Evolutionary conservation across 1,140 invertebrate species (phyloP).

Genomic region (Leptinotarsa texana): DNA sequence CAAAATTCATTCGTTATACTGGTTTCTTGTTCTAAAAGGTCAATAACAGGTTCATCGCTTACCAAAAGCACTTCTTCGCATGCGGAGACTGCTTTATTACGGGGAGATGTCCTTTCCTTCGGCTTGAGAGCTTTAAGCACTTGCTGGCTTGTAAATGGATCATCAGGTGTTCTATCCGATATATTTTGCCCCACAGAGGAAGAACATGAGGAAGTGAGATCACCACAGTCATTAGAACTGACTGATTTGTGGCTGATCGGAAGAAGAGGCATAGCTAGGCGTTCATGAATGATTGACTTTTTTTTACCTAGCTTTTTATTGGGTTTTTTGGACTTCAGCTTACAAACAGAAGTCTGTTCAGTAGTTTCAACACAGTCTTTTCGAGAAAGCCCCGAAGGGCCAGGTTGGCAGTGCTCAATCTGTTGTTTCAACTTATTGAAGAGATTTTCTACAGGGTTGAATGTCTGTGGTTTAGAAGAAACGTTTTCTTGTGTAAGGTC

Average conservation of each 20-base stretch:
- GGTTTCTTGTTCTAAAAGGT: not conserved
- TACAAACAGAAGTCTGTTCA: not conserved
- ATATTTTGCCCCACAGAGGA: not conserved
- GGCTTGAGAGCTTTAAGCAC: not conserved
- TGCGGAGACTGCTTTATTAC: not conserved
- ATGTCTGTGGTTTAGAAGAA: not conserved
- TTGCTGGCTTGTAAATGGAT: not conserved
- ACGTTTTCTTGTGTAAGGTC: not conserved
- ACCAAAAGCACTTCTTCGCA: not conserved
- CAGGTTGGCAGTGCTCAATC: constrained; percentile 1
- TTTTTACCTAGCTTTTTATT: not conserved
- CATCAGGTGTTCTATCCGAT: not conserved
- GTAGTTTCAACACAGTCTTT: not conserved
- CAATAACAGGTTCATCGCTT: not conserved
- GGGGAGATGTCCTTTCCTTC: not conserved
- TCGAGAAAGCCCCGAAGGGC: not conserved
- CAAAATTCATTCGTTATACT: constrained; percentile 7
- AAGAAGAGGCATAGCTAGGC: constrained; percentile 6
- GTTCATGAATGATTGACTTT: not conserved
- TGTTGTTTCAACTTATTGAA: constrained; percentile 26
- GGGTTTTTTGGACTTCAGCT: not conserved
- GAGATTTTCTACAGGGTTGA: constrained; percentile 21
- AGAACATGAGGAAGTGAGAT: not conserved
- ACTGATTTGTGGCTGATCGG: not conserved
- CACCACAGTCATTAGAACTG: not conserved